Percentiles rank a stretch among this genome's conserved stretches.
Conservation (phyloP, 2,888 invertebrate species). For the Xestia sexstrigata region DNA sequence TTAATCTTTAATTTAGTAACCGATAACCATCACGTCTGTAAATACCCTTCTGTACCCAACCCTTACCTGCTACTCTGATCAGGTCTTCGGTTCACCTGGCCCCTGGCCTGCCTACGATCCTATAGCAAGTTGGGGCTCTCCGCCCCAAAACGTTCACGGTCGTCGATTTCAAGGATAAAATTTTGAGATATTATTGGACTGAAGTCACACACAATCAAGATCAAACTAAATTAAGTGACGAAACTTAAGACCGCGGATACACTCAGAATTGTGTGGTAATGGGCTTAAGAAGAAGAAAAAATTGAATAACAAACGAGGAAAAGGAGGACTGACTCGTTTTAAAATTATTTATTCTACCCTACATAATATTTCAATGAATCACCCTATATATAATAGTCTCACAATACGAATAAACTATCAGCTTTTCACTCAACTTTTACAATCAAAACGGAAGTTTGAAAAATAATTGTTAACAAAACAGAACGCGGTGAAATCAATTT, state of each 20-base stretch:
- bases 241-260: not conserved
- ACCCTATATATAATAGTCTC: not conserved
- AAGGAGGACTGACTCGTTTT: not conserved
- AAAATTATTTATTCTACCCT: not conserved
- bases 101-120: not conserved
- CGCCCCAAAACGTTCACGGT: not conserved
- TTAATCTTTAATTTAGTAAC: not conserved
- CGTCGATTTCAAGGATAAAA: not conserved
- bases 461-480: constrained; percentile 8
- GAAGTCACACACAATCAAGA: not conserved
- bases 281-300: not conserved
- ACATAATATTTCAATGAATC: not conserved
- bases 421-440: constrained; percentile 18
- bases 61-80: not conserved
- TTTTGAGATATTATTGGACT: not conserved
- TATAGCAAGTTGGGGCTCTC: not conserved
- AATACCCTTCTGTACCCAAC: not conserved
- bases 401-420: constrained; percentile 8
- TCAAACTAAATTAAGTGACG: not conserved
- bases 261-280: not conserved
- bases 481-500: constrained; percentile 16
- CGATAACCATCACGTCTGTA: not conserved
- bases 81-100: not conserved
- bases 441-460: constrained; percentile 15
- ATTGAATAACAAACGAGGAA: too few relatives aligned